These are phyloP conservation scores for Oophaga pumilio DNA, from an alignment of 2,113 vertebrate species.

Conservation along the genomic window DNA sequence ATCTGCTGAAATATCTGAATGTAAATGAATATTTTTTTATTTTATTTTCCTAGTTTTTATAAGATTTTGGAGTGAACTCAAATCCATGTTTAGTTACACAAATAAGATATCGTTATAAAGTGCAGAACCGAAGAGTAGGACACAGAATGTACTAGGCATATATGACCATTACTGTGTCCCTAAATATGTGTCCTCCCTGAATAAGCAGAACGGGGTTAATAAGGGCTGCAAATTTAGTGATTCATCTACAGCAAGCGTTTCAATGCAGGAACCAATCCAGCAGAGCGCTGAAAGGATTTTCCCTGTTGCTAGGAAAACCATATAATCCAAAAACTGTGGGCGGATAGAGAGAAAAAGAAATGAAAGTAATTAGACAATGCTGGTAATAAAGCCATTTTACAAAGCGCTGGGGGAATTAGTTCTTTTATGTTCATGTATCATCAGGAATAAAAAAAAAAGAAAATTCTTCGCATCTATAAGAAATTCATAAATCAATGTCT, in stretches of 20 bases:
- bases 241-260: background rate
- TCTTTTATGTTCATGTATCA: constrained; percentile 3
- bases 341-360: background rate
- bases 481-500: no score
- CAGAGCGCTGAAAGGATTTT: constrained; percentile 8
- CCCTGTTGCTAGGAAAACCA: constrained; percentile 30
- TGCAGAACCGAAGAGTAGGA: background rate
- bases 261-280: constrained; percentile 20
- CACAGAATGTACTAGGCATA: background rate
- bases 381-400: constrained; percentile 12
- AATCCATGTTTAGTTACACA: no score
- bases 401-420: background rate
- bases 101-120: no score
- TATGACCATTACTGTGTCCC: constrained; percentile 6
- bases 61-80: no score
- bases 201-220: constrained; percentile 26
- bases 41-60: no score
- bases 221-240: constrained; percentile 32
- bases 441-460: background rate
- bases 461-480: background rate
- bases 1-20: no score
- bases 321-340: constrained; percentile 18
- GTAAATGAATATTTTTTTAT: no score
- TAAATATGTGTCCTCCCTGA: background rate
- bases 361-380: background rate